Conservation (phyloP, 2,113 vertebrate genomes). For the Colaptes auratus region DNA sequence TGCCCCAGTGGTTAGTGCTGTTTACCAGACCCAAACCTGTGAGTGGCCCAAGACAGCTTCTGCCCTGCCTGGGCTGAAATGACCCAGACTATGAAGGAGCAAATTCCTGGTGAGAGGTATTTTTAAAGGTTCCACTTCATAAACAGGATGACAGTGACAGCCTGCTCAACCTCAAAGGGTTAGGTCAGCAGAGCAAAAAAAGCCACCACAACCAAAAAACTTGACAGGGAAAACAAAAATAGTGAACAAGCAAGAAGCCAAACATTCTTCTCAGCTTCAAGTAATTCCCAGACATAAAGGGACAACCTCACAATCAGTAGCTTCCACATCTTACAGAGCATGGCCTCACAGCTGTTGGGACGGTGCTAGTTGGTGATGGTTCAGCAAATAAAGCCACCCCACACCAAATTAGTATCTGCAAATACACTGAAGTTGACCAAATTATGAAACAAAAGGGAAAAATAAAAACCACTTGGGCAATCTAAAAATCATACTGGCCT, state of each 20-base stretch:
- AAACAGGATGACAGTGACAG: slow-evolving; percentile 40
- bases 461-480: neutral
- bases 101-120: slow-evolving; percentile 50
- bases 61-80: neutral
- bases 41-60: neutral
- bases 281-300: neutral
- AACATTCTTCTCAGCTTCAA: neutral
- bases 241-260: no score
- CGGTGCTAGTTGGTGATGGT: neutral
- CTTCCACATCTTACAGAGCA: neutral
- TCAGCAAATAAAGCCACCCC: neutral
- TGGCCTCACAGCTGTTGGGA: neutral
- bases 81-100: slow-evolving; percentile 8
- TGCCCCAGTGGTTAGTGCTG: neutral
- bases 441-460: neutral
- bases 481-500: neutral
- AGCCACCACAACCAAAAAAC: neutral
- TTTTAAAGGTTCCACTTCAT: slow-evolving; percentile 50
- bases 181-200: slow-evolving; percentile 4
- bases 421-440: neutral
- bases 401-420: neutral
- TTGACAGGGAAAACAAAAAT: neutral
- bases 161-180: slow-evolving; percentile 19
- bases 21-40: neutral
- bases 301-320: neutral